Percentiles rank a stretch among this genome's conserved stretches.
Conservation (phyloP, 2,113 vertebrate genomes). For the Dolichotis patagonum region DNA sequence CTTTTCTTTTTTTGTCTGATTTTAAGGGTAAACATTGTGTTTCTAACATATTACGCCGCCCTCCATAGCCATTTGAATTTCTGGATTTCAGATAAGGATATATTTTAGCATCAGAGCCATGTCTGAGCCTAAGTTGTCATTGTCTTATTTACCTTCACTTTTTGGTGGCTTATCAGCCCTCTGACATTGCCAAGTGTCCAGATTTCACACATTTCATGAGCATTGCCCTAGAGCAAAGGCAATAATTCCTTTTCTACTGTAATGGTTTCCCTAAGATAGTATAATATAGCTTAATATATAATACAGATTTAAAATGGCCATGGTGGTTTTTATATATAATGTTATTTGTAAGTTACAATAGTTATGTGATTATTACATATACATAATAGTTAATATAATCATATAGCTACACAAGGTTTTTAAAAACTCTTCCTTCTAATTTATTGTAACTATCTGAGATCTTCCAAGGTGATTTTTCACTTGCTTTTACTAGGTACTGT, state of each 20-base stretch:
- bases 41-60: not conserved
- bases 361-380: not conserved
- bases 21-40: not conserved
- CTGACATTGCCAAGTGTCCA: not conserved
- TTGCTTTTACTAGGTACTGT: not conserved
- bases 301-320: not conserved
- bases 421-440: not conserved
- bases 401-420: not conserved
- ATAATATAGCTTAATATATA: not conserved
- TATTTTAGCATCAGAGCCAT: not conserved
- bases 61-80: not conserved
- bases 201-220: not conserved
- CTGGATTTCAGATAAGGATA: not conserved
- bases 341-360: not conserved
- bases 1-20: not conserved
- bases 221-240: not conserved
- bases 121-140: not conserved
- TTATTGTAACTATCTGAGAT: not conserved
- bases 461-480: not conserved
- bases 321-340: not conserved
- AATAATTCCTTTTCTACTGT: not conserved
- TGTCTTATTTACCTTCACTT: not conserved
- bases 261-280: not conserved
- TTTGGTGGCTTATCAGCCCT: not conserved
- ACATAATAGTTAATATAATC: not conserved